These are phyloP conservation scores for Fundulus diaphanus DNA, from an alignment of 2,797 vertebrate species.

Conservation along the genomic window DNA sequence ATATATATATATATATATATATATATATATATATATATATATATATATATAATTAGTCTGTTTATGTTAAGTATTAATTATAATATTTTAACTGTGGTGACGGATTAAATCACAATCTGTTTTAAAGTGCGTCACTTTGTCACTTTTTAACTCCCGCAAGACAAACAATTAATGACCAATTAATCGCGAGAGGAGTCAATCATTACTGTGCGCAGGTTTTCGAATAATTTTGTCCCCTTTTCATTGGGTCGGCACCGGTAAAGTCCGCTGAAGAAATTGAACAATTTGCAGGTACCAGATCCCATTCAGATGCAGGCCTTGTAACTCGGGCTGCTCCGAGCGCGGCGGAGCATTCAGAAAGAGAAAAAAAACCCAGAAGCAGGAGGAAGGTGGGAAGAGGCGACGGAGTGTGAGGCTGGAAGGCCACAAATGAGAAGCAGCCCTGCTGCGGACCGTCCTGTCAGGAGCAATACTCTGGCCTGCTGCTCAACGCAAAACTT, in stretches of 20 bases:
- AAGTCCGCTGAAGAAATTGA: not conserved
- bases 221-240: not conserved
- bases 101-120: not conserved
- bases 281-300: not conserved
- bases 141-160: slow-evolving; percentile 48
- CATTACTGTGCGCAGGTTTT: slow-evolving; percentile 38
- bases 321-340: not conserved
- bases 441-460: not conserved
- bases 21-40: not conserved
- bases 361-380: not conserved
- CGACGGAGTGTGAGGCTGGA: not conserved
- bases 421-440: slow-evolving; percentile 1
- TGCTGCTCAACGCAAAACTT: not conserved
- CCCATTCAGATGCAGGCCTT: not conserved
- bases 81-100: not conserved
- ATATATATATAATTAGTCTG: not conserved
- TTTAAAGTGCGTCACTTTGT: slow-evolving; percentile 19
- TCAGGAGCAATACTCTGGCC: not conserved
- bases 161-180: slow-evolving; percentile 46
- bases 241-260: not conserved
- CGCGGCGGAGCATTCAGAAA: not conserved
- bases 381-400: slow-evolving; percentile 10
- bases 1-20: not conserved
- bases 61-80: too few species aligned
- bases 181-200: slow-evolving; percentile 22